Evolutionary conservation across 2,797 vertebrate genomes (phyloP), one percentile per base, ranked within the genome.

Genomic region (Thamnophis elegans): DNA sequence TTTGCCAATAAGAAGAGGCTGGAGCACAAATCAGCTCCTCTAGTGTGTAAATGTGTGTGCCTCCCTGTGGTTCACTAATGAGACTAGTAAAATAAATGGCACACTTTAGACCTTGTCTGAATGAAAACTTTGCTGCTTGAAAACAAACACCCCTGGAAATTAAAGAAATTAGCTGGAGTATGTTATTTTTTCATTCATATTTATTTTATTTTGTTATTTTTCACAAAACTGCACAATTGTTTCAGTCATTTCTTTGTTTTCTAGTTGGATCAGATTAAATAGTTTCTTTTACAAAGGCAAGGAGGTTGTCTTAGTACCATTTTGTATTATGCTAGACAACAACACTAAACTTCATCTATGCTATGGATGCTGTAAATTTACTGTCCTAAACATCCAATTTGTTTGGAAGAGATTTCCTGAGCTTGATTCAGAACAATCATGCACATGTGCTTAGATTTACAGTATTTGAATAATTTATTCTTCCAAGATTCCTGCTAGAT

Each of bases 131-230:
- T 95, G 96, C 95, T 94, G 95, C 91, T 90, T 94, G 94, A 93
- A 95, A 94, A 92, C 56, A 85, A 95, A 89, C 91, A 32, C 90
- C 94, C 91, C 94, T 96, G 93, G 94, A 95, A 97, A 97, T 94
- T 94, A 96, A 94, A 96, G 92, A 94, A 96, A 97, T 95, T 93
- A 96, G 91, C 96, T 95, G 94, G 95, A 96, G 95, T 95, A 95
- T 91, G 93, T 93, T 95, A 95, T 96, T 95, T 93, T 93, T 94
- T 89, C 93, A 86, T 95, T 96, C 89, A 90, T 85, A 88, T 95
- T 95, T 96, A 95, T 97, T 95, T 95, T 91, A 94, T 96, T 95
- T 95, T 95, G 93, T 95, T 92, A 93, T 93, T 91, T 78, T 96
- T 91, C 93, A 91, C 54, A 90, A 94, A 60, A 65, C 59, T 56